Evolutionary conservation across 2,888 invertebrate genomes (phyloP), one percentile per base, ranked within the genome.

Genomic region (Polietes domitor): DNA sequence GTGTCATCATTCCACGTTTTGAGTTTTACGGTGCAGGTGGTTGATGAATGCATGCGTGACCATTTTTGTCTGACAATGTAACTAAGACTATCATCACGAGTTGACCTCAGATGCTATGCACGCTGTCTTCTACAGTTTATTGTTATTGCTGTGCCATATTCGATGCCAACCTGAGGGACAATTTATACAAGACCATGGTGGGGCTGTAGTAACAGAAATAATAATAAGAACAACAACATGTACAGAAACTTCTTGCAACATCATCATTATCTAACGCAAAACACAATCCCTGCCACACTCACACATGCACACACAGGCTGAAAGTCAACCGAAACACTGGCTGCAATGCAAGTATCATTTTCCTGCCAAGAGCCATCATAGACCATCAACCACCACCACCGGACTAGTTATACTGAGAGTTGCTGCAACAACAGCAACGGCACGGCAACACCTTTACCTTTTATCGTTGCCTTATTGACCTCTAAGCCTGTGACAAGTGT

Each of bases 381-480:
- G 43, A 15, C n/a, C 61, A 73, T 21, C 19, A 75, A 65, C 50
- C 50, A 75, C 32, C 15, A 47, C 53, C n/a, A 71, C 43, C n/a
- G n/a, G n/a, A n/a, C n/a, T n/a, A n/a, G n/a, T n/a, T n/a, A n/a
- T n/a, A n/a, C n/a, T n/a, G n/a, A n/a, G n/a, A n/a, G 43, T 17
- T 3, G 24, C 32, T n/a, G 41, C 61, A 77, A 5, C 26, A 75
- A 17, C 28, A 78, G 15, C 41, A 58, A 6, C 7, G 12, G 7
- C 65, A 21, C 32, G 21, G 17, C 28, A 68, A 19, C 55, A 68
- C 65, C 53, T 68, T 26, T 76, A 76, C 65, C 55, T 72, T 15
- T 28, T 58, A 58, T 73, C 41, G 63, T 65, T 81, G 77, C 65
- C 76, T 76, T 73, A 73, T 81, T 81, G 80, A 81, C 71, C 80